Percentiles rank a stretch among this genome's conserved stretches.
Conservation (phyloP, 2,888 invertebrate species). For the Sepioteuthis lessoniana region DNA sequence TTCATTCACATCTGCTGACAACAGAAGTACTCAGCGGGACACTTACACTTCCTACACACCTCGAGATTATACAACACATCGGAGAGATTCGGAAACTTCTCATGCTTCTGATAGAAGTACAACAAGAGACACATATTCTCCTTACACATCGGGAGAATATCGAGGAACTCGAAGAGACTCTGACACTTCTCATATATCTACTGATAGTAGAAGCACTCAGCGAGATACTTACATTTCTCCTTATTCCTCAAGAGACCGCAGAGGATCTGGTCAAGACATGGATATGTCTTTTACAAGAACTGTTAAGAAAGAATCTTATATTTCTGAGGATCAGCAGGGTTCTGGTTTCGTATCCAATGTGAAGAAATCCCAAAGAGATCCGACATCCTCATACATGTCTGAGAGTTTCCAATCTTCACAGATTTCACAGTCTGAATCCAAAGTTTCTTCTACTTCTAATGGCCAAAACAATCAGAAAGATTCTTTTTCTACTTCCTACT, state of each 20-base stretch:
- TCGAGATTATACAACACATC: slow-evolving; percentile 33
- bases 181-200: not conserved
- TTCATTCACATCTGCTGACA: slow-evolving; percentile 3
- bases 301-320: not conserved
- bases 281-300: not conserved
- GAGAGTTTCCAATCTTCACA: slow-evolving; percentile 16
- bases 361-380: not conserved
- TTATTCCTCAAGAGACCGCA: not conserved
- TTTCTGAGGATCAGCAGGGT: not conserved
- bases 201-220: not conserved
- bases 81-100: not conserved
- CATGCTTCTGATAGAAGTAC: not conserved
- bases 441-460: not conserved
- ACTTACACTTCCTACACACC: slow-evolving; percentile 33
- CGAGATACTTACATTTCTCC: not conserved
- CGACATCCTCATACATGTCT: not conserved
- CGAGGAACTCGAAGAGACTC: not conserved
- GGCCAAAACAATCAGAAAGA: not conserved
- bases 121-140: not conserved
- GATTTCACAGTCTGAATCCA: not conserved
- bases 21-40: not conserved
- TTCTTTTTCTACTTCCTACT: not conserved
- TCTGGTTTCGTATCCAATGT: not conserved
- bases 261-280: not conserved
- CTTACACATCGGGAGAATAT: not conserved